A percentile compares a stretch with the other conserved stretches of the same genome.
Conservation (phyloP, 2,888 invertebrate genomes). For the Patella pellucida region DNA sequence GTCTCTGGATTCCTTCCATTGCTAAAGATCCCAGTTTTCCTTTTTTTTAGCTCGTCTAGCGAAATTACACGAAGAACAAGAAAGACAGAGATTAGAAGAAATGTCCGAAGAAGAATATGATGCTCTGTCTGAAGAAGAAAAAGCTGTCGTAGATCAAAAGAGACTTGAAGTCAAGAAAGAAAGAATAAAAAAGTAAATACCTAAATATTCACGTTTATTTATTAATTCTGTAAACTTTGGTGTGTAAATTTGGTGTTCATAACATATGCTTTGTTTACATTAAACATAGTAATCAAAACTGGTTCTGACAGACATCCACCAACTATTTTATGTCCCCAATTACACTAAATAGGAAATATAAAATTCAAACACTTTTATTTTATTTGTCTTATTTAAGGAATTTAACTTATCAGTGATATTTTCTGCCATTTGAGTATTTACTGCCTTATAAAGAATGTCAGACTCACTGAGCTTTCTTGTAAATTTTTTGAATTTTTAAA, state of each 20-base stretch:
- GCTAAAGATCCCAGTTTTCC: no score
- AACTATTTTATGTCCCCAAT: not conserved
- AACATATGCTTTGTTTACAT: not conserved
- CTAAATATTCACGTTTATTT: conserved; percentile 5
- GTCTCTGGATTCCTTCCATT: no score
- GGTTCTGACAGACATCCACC: no score
- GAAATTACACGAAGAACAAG: conserved; percentile 56
- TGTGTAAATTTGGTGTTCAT: not conserved
- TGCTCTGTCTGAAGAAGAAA: conserved; percentile 65
- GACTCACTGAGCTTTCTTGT: no score
- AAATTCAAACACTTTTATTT: not conserved
- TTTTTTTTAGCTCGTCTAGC: conserved; percentile 52
- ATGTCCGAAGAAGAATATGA: conserved; percentile 72
- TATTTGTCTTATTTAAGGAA: not conserved
- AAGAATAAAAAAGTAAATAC: conserved; percentile 62
- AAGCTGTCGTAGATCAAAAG: conserved; percentile 66
- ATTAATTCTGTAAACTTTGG: no score
- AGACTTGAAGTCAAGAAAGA: conserved; percentile 68
- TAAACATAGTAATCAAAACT: not conserved
- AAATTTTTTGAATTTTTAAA: no score
- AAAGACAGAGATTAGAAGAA: conserved; percentile 66
- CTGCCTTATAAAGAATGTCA: no score
- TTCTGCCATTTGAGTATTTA: no score
- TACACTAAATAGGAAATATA: not conserved
- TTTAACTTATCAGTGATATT: no score